Evolutionary conservation across 2,113 vertebrate species (phyloP).

Genomic region (Xyliphius kryptos): DNA sequence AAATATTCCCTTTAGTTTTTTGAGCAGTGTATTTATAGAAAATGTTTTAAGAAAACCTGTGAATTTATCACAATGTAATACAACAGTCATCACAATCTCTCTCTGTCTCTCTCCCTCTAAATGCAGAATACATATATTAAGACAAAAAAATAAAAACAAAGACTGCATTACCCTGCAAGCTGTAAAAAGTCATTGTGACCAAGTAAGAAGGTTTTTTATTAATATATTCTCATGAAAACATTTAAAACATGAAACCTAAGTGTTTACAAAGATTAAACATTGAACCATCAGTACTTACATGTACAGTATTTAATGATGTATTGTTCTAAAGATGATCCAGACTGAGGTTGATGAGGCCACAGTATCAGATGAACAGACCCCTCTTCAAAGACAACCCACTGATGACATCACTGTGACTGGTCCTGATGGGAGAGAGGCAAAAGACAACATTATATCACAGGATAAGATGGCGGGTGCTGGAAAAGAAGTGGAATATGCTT

Average conservation of each 20-base stretch:
- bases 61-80: too few species aligned
- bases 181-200: conserved; percentile 1
- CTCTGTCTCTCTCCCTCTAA: background rate
- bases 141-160: background rate
- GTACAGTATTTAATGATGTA: background rate
- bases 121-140: background rate
- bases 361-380: conserved; percentile 2
- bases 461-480: background rate
- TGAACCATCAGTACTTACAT: too few species aligned
- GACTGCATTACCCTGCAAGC: background rate
- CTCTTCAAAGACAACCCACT: background rate
- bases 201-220: background rate
- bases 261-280: too few species aligned
- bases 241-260: too few species aligned
- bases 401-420: background rate
- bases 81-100: too few species aligned
- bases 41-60: too few species aligned
- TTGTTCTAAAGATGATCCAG: conserved; percentile 14
- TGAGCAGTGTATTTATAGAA: too few species aligned
- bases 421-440: background rate
- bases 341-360: background rate
- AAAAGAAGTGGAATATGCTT: conserved; percentile 49
- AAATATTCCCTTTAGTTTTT: too few species aligned
- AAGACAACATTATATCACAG: background rate
- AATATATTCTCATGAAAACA: background rate